Evolutionary conservation across 2,113 vertebrate genomes (phyloP).

Genomic region (Elaphurus davidianus): DNA sequence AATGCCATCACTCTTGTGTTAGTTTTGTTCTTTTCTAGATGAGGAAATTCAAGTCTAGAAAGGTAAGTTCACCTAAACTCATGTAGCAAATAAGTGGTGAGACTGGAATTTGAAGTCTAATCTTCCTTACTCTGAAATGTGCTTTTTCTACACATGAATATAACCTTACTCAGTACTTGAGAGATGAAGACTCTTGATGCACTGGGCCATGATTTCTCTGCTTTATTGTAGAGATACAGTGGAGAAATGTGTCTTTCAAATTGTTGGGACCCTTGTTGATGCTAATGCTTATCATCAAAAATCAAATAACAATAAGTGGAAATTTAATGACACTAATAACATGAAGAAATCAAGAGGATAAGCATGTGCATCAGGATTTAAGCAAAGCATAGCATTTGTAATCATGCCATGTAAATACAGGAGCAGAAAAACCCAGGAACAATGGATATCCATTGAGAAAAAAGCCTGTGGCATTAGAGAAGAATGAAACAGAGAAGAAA

Average conservation of each 20-base stretch:
- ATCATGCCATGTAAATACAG: not conserved
- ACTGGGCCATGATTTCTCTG: not conserved
- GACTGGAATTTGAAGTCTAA: not conserved
- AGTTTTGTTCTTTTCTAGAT: not conserved
- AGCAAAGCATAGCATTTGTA: not conserved
- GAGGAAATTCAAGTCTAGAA: not conserved
- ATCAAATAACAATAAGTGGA: not conserved
- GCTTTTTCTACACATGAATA: not conserved
- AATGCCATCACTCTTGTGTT: not conserved
- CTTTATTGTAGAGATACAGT: not conserved
- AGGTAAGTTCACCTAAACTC: not conserved
- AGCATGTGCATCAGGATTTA: not conserved
- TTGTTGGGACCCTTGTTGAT: not conserved
- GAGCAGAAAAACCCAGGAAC: constrained; percentile 20
- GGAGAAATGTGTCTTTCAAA: not conserved
- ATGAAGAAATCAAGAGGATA: not conserved
- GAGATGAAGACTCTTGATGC: not conserved
- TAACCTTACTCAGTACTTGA: not conserved
- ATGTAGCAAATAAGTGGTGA: not conserved
- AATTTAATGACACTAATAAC: not conserved
- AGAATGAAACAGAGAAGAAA: constrained; percentile 41
- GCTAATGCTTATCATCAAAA: constrained; percentile 16
- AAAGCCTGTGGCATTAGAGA: constrained; percentile 44
- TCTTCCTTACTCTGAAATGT: not conserved
- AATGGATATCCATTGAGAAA: constrained; percentile 52